Evolutionary conservation across 2,797 vertebrate genomes (phyloP).

Genomic region (Cryptoblepharus egeriae): DNA sequence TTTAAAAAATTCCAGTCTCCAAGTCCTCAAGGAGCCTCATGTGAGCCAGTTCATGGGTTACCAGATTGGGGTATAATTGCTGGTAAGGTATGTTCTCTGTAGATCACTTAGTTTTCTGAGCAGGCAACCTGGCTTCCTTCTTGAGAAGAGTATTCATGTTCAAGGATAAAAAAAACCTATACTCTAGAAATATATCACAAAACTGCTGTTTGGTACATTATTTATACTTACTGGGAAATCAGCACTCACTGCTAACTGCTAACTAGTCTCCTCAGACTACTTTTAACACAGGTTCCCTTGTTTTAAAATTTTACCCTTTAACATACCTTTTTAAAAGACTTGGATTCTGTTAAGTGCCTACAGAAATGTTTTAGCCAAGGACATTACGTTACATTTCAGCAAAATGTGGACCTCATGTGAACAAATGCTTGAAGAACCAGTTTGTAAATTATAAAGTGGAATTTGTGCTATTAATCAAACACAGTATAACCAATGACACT

Average conservation of each 20-base stretch:
- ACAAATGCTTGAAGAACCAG: neutral
- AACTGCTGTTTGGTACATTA: constrained; percentile 15
- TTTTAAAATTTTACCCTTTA: constrained; percentile 8
- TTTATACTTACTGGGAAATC: constrained; percentile 13
- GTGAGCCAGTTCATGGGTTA: neutral
- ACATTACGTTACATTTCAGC: neutral
- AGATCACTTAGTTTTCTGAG: neutral
- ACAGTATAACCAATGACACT: neutral
- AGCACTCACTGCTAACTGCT: constrained; percentile 1
- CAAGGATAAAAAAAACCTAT: neutral
- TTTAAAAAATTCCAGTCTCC: neutral
- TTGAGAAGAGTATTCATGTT: constrained; percentile 5
- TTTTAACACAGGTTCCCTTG: constrained; percentile 13
- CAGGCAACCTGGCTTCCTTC: neutral
- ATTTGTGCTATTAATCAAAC: constrained; percentile 26
- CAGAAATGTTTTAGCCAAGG: neutral
- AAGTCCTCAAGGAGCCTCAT: neutral
- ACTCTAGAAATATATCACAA: neutral
- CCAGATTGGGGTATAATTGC: neutral
- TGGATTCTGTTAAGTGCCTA: constrained; percentile 26
- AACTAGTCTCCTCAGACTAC: neutral
- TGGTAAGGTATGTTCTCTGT: neutral
- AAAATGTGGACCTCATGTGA: constrained; percentile 11
- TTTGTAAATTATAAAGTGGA: neutral
- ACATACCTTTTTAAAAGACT: neutral